A percentile compares a stretch with the other conserved stretches of the same genome.
These are phyloP conservation scores for Steatocranus sp. DNA, from an alignment of 2,797 vertebrate species.

Conservation along the genomic window DNA sequence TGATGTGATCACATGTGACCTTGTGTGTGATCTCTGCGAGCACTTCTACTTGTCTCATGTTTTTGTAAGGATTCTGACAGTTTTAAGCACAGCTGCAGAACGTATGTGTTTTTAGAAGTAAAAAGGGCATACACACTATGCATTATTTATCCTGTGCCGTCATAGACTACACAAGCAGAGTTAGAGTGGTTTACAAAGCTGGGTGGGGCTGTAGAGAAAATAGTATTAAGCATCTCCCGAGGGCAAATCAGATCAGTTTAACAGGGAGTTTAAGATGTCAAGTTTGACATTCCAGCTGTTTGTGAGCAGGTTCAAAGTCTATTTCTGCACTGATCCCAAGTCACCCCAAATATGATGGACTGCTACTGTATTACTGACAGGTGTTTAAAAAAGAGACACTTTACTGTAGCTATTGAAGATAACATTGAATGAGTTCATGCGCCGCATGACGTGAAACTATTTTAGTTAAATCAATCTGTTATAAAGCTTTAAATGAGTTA, in stretches of 20 bases:
- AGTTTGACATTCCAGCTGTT: neutral
- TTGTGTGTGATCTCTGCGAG: neutral
- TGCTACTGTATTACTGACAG: neutral
- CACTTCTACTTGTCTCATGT: neutral
- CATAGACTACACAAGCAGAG: slow-evolving; percentile 6
- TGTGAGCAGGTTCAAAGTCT: neutral
- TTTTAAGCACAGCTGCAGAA: slow-evolving; percentile 12
- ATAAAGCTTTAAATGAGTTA: neutral
- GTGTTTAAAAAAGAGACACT: slow-evolving; percentile 2
- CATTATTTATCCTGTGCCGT: slow-evolving; percentile 47
- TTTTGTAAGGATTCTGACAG: neutral
- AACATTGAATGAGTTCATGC: neutral
- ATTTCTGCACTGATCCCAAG: neutral
- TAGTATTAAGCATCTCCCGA: slow-evolving; percentile 20
- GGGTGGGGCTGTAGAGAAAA: slow-evolving; percentile 18
- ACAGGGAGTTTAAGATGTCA: neutral
- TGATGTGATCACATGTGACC: neutral
- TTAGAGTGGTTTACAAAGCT: slow-evolving; percentile 43
- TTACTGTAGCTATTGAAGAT: neutral
- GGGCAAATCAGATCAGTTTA: slow-evolving; percentile 33
- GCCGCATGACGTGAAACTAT: neutral
- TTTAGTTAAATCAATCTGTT: neutral
- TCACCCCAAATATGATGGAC: neutral
- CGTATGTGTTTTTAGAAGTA: neutral
- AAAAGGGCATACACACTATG: neutral